Evolutionary conservation across 1,140 invertebrate genomes (phyloP).

Genomic region (Cherax destructor): DNA sequence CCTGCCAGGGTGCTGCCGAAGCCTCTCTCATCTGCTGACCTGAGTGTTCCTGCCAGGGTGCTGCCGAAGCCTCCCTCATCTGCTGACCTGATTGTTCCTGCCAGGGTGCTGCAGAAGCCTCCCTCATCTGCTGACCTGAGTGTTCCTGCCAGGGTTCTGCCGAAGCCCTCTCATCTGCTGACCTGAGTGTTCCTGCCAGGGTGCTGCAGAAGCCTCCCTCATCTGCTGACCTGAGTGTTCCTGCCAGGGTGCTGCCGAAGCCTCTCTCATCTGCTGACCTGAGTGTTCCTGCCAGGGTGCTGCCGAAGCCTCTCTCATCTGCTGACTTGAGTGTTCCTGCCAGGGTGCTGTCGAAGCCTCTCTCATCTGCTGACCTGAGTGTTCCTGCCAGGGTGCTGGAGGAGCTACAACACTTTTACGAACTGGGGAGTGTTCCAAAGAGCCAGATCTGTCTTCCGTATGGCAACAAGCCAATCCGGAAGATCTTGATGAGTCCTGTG

Average conservation of each 20-base stretch:
- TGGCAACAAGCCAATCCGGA: not conserved
- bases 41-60: not conserved
- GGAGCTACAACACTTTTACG: not conserved
- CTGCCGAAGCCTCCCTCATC: not conserved
- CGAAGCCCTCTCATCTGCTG: not conserved
- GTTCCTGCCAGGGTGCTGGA: too few relatives aligned
- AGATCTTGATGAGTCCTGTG: not conserved
- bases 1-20: not conserved
- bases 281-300: not conserved
- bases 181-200: not conserved
- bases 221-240: not conserved
- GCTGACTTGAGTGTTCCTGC: not conserved
- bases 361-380: too few relatives aligned
- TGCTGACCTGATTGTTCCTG: not conserved
- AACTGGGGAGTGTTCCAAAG: not conserved
- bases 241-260: not conserved
- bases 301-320: not conserved
- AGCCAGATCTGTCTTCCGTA: not conserved
- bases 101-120: not conserved
- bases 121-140: not conserved
- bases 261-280: not conserved
- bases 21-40: not conserved
- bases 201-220: not conserved
- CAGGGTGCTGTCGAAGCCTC: not conserved
- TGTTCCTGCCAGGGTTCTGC: not conserved